phyloP scores from a whole-genome alignment of 2,113 vertebrate species.

The Pipra filicauda region DNA sequence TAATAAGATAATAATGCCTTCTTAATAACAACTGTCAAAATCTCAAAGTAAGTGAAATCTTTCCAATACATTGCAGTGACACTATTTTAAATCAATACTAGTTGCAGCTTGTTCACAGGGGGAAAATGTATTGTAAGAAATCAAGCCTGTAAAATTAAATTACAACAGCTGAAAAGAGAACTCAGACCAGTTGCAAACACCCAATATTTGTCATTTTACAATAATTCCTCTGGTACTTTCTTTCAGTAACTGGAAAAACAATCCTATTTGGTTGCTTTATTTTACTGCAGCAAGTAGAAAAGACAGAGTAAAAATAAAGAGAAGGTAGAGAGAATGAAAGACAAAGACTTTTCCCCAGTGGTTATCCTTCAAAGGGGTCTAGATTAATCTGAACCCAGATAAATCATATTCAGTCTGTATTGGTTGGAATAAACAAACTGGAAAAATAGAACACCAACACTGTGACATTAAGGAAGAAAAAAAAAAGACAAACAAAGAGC shows the following conservation, averaged over 20 bases:
- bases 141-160: not conserved
- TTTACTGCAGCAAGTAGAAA: not conserved
- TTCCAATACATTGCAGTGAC: not conserved
- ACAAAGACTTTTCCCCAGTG: not conserved
- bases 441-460: not conserved
- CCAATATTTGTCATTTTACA: not conserved
- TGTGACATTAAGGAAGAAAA: not conserved
- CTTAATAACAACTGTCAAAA: not conserved
- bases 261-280: not conserved
- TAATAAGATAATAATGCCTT: not conserved
- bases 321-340: not conserved
- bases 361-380: not conserved
- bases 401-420: not conserved
- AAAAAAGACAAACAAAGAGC: not conserved
- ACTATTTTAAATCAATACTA: not conserved
- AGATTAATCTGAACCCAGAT: not conserved
- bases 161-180: not conserved
- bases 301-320: not conserved
- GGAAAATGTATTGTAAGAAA: not conserved
- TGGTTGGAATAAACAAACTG: not conserved
- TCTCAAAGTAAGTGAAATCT: not conserved
- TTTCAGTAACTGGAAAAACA: not conserved
- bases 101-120: not conserved
- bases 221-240: not conserved
- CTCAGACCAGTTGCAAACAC: not conserved